Evolutionary conservation across 2,113 vertebrate species (phyloP).

Genomic region (Heterocephalus glaber): DNA sequence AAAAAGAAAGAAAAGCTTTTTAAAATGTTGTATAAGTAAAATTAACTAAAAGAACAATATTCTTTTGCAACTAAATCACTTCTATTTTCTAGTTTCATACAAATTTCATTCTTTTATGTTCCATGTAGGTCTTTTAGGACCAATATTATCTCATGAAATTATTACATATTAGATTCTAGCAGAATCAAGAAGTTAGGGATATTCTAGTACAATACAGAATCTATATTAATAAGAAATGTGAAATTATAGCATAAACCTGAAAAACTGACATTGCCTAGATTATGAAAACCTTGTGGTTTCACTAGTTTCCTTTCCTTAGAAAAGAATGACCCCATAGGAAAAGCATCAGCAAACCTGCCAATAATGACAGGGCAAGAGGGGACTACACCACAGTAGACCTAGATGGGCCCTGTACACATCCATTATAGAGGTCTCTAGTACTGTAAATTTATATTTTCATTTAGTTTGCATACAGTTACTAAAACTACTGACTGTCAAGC

Average conservation of each 20-base stretch:
- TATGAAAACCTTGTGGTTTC: background rate
- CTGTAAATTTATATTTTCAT: background rate
- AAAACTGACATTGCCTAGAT: background rate
- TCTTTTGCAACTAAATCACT: constrained; percentile 22
- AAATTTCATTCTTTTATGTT: background rate
- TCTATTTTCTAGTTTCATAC: constrained; percentile 4
- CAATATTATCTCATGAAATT: background rate
- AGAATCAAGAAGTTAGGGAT: background rate
- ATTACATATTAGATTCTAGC: background rate
- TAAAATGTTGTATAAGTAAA: background rate
- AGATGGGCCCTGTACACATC: background rate
- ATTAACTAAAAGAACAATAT: background rate
- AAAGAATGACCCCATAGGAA: background rate
- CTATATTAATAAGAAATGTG: background rate
- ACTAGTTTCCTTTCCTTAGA: background rate
- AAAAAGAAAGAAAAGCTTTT: background rate
- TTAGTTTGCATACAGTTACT: background rate
- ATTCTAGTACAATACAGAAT: background rate
- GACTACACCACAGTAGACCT: background rate
- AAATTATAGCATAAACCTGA: background rate
- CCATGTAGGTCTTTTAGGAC: background rate
- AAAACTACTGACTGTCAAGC: background rate
- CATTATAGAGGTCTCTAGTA: background rate
- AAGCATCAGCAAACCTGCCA: background rate
- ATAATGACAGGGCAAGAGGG: background rate